These are phyloP conservation scores for Holacanthus passer DNA, from an alignment of 2,113 vertebrate genomes.

Conservation along the genomic window DNA sequence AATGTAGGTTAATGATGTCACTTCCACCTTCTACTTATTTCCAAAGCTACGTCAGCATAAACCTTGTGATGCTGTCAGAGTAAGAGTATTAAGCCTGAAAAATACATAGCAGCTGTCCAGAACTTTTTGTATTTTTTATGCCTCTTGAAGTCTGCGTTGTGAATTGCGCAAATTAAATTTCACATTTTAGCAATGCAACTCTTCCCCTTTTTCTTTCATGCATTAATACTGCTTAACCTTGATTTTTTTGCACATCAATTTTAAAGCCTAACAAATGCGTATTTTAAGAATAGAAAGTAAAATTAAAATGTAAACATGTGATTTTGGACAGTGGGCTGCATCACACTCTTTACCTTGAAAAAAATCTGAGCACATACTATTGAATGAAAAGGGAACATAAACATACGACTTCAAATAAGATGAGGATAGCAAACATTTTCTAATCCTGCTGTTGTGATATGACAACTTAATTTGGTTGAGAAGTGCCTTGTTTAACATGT, in stretches of 20 bases:
- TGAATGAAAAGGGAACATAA: too few relatives aligned
- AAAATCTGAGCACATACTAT: too few relatives aligned
- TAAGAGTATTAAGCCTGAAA: constrained; percentile 1
- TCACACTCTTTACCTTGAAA: not conserved
- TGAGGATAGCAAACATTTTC: not conserved
- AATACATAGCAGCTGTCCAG: not conserved
- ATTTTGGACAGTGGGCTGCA: not conserved
- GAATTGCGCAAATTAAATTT: not conserved
- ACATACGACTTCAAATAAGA: not conserved
- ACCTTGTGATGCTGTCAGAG: not conserved
- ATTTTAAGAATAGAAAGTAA: too few relatives aligned
- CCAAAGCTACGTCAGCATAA: not conserved
- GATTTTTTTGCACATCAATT: too few relatives aligned
- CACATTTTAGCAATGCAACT: not conserved
- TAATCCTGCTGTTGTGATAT: not conserved
- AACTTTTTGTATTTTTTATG: not conserved
- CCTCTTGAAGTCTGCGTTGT: not conserved
- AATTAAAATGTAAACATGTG: too few relatives aligned
- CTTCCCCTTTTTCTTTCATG: not conserved
- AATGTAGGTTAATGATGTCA: not conserved
- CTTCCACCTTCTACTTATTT: not conserved
- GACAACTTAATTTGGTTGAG: not conserved
- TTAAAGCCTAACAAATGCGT: too few relatives aligned
- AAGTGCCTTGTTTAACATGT: not conserved
- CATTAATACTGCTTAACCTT: not conserved